These are phyloP conservation scores for Aspidoscelis tigris DNA, from an alignment of 2,113 vertebrate genomes.

Conservation along the genomic window DNA sequence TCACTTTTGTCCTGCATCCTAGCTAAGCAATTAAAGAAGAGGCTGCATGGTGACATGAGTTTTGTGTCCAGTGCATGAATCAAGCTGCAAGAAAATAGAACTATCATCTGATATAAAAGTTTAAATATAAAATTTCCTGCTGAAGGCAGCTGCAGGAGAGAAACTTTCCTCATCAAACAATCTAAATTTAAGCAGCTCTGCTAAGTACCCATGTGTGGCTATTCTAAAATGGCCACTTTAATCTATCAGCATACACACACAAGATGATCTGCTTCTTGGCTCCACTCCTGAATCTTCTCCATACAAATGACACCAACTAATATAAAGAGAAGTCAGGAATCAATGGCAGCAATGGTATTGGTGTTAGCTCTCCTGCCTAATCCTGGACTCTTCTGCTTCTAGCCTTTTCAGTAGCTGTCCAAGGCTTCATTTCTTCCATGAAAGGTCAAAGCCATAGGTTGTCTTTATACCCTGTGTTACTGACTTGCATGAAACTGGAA, in stretches of 20 bases:
- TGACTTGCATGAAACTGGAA: neutral
- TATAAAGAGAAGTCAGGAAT: neutral
- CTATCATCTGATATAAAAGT: neutral
- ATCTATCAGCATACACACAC: neutral
- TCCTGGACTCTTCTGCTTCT: neutral
- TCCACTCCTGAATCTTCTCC: neutral
- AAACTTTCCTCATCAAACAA: neutral
- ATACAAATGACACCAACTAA: neutral
- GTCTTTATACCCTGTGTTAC: neutral
- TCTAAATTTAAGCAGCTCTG: neutral
- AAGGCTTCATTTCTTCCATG: neutral
- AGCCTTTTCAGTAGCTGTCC: neutral
- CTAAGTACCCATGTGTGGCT: neutral
- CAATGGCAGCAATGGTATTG: neutral
- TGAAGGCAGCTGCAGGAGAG: neutral
- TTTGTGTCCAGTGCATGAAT: conserved; percentile 5
- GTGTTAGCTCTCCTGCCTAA: neutral
- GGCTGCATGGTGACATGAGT: neutral
- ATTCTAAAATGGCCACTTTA: neutral
- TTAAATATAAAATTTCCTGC: neutral
- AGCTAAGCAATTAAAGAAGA: neutral
- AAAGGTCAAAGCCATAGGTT: neutral
- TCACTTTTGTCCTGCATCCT: neutral
- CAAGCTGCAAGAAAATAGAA: neutral
- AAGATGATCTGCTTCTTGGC: neutral